These are phyloP conservation scores for Entomobrya proxima DNA, from an alignment of 2,888 invertebrate species.

Conservation along the genomic window DNA sequence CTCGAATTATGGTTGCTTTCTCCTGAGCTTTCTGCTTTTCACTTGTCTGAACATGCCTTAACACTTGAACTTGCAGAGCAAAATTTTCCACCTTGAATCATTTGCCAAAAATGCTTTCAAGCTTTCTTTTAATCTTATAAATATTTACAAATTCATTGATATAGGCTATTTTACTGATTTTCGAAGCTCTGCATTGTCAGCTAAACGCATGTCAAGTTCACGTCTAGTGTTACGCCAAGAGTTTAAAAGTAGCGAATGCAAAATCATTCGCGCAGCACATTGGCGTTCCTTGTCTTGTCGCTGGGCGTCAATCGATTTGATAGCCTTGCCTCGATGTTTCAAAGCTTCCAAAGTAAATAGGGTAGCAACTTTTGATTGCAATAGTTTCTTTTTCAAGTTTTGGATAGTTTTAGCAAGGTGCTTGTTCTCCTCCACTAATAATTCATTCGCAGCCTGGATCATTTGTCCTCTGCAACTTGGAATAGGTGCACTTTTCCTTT, in stretches of 20 bases:
- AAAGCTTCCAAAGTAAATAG: constrained; percentile 62
- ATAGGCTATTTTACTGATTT: constrained; percentile 56
- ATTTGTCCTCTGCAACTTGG: constrained; percentile 6
- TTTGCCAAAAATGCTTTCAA: background rate
- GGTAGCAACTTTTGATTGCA: no score
- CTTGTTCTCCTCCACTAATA: constrained; percentile 54
- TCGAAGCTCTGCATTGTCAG: constrained; percentile 64
- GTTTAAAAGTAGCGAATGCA: constrained; percentile 68
- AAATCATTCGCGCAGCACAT: constrained; percentile 69
- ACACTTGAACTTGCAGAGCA: constrained; percentile 69
- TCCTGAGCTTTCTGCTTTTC: constrained; percentile 66
- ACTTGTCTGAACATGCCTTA: constrained; percentile 67
- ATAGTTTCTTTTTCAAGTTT: constrained; percentile 5
- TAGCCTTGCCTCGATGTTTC: constrained; percentile 20
- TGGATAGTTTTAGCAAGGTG: background rate
- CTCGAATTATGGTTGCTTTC: constrained; percentile 53
- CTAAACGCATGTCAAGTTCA: constrained; percentile 54
- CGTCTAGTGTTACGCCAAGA: constrained; percentile 65
- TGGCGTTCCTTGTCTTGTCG: constrained; percentile 49
- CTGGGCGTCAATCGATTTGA: constrained; percentile 23
- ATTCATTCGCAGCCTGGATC: constrained; percentile 44
- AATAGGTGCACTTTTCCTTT: constrained; percentile 31
- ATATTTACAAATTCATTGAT: background rate
- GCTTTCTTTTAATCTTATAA: background rate
- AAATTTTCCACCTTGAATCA: constrained; percentile 67